Conservation (phyloP, 2,888 invertebrate species). For the Tolmerus cingulatus region DNA sequence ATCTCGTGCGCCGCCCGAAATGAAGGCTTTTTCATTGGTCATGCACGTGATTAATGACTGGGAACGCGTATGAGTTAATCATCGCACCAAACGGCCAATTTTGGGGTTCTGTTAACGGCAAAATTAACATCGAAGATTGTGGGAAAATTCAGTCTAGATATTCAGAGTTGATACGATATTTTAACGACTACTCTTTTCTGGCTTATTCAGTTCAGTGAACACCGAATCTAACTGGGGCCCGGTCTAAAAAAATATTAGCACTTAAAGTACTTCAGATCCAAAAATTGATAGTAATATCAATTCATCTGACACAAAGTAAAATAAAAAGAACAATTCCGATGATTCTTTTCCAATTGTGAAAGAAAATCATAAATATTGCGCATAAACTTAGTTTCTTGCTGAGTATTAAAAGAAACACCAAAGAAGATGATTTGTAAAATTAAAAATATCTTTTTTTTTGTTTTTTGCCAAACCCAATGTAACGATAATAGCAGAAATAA, state of each 20-base stretch:
- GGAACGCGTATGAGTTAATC: not conserved
- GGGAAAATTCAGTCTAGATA: not conserved
- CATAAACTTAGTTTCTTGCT: too few relatives aligned
- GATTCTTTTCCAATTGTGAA: too few relatives aligned
- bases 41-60: not conserved
- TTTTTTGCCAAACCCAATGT: too few relatives aligned
- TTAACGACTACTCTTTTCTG: not conserved
- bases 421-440: too few relatives aligned
- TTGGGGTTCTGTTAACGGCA: not conserved
- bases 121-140: not conserved
- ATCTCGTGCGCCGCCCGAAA: not conserved
- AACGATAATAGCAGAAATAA: too few relatives aligned
- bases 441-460: too few relatives aligned
- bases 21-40: not conserved
- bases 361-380: too few relatives aligned
- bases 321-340: too few relatives aligned
- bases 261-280: not conserved
- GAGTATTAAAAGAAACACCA: too few relatives aligned
- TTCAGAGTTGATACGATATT: not conserved
- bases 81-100: not conserved
- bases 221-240: not conserved
- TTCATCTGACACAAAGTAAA: too few relatives aligned
- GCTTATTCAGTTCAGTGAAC: not conserved
- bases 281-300: too few relatives aligned
- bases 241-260: not conserved